Evolutionary conservation across 2,888 invertebrate genomes (phyloP).

Genomic region (Cantharis nigra): DNA sequence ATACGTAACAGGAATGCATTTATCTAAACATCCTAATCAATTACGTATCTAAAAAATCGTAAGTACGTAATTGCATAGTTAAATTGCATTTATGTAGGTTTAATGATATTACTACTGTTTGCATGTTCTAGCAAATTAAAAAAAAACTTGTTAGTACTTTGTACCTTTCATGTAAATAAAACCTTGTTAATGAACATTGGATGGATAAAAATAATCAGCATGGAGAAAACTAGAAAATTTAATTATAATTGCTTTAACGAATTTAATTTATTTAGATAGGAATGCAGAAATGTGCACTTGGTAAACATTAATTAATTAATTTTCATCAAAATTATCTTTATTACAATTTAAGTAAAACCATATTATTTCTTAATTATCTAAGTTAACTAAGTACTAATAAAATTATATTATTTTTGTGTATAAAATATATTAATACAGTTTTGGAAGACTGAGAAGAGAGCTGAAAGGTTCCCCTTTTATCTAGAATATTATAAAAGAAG

Average conservation of each 20-base stretch:
- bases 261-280: not conserved
- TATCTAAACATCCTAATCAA: not conserved
- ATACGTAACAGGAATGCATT: not conserved
- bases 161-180: not conserved
- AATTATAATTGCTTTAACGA: not conserved
- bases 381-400: not conserved
- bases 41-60: not conserved
- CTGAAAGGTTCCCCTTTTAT: not conserved
- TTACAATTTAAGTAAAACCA: not conserved
- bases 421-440: not conserved
- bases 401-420: not conserved
- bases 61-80: not conserved
- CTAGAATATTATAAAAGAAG: not conserved
- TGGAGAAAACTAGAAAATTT: not conserved
- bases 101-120: not conserved
- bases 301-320: not conserved
- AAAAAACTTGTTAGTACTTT: not conserved
- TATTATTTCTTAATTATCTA: not conserved
- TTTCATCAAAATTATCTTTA: not conserved
- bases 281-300: not conserved
- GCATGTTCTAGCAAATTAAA: not conserved
- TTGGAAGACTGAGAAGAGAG: not conserved
- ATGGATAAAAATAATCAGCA: not conserved
- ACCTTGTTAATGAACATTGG: not conserved
- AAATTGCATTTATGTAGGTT: not conserved